phyloP scores from a whole-genome alignment of 2,888 invertebrate genomes.

The Rambutsinella grinnellia region DNA sequence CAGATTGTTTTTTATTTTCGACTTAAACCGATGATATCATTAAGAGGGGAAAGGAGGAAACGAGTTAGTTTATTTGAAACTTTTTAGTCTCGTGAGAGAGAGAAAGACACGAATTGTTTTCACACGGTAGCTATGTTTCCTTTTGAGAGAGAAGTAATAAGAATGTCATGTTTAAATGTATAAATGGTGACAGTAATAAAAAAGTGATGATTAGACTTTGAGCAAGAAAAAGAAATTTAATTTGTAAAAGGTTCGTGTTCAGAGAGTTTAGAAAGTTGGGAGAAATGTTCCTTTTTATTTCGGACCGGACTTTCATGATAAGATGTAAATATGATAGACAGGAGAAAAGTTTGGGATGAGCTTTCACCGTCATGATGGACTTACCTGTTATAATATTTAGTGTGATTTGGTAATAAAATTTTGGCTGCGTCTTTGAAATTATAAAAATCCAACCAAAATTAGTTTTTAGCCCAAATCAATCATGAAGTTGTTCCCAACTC shows the following conservation, averaged over 20 bases:
- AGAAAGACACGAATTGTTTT: neutral
- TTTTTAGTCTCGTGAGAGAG: neutral
- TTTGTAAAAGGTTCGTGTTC: constrained; percentile 62
- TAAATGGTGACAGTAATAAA: no score
- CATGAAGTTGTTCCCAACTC: constrained; percentile 21
- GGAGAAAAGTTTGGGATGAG: constrained; percentile 22
- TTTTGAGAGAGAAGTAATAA: no score
- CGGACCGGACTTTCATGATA: neutral
- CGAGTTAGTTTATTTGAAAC: constrained; percentile 11
- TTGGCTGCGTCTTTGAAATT: neutral
- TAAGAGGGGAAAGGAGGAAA: constrained; percentile 5
- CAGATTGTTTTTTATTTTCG: constrained; percentile 18
- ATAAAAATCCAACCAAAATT: neutral
- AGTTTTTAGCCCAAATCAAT: constrained; percentile 17
- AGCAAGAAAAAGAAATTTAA: constrained; percentile 59
- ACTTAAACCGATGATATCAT: constrained; percentile 12
- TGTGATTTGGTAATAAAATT: no score
- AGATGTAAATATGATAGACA: neutral
- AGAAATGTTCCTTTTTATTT: neutral
- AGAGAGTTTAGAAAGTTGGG: constrained; percentile 8
- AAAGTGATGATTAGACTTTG: no score
- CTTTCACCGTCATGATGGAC: constrained; percentile 25
- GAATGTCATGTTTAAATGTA: no score
- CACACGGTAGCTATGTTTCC: neutral
- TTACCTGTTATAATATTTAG: no score